Conservation (phyloP, 2,113 vertebrate genomes). For the Nerophis lumbriciformis region DNA sequence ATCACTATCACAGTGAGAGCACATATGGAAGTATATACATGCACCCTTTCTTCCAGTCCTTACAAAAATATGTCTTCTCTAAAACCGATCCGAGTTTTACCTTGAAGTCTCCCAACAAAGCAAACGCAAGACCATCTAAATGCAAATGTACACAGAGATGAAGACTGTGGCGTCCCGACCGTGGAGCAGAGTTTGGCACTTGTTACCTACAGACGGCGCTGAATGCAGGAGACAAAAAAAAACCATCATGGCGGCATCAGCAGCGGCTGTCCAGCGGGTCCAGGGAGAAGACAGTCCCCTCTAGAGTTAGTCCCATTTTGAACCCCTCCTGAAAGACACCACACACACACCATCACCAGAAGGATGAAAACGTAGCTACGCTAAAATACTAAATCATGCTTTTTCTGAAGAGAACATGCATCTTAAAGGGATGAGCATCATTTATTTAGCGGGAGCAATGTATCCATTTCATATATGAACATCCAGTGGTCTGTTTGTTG, state of each 20-base stretch:
- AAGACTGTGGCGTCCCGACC: constrained; percentile 53
- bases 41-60: constrained; percentile 42
- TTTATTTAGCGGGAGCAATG: too few species aligned
- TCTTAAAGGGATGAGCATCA: too few species aligned
- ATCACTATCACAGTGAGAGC: constrained; percentile 37
- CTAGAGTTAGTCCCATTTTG: constrained; percentile 99
- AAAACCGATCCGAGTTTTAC: constrained; percentile 52
- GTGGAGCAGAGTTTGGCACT: constrained; percentile 69
- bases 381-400: too few species aligned
- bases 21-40: constrained; percentile 59
- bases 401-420: too few species aligned
- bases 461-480: too few species aligned
- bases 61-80: constrained; percentile 76
- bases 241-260: constrained; percentile 72
- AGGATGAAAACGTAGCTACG: too few species aligned
- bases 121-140: constrained; percentile 45
- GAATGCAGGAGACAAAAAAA: constrained; percentile 45
- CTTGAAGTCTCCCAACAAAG: constrained; percentile 45
- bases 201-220: constrained; percentile 64
- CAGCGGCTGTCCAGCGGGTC: constrained; percentile 91
- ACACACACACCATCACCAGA: neutral
- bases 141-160: constrained; percentile 65
- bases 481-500: too few species aligned
- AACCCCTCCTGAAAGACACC: constrained; percentile 93
- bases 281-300: constrained; percentile 93